These are phyloP conservation scores for Varecia variegata DNA, from an alignment of 2,797 vertebrate genomes.

Conservation along the genomic window DNA sequence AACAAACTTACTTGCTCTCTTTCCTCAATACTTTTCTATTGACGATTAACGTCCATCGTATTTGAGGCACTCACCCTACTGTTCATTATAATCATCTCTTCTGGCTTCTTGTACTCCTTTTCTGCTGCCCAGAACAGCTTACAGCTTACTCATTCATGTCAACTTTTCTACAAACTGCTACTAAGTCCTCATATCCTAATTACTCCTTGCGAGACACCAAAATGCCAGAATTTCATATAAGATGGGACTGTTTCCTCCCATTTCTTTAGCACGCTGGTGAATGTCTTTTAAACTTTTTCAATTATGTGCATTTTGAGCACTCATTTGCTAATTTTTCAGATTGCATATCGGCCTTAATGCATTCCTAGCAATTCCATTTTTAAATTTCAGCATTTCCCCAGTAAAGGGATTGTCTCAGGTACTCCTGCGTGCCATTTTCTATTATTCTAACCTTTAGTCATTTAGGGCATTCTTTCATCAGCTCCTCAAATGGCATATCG, in stretches of 20 bases:
- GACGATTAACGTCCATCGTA: not conserved
- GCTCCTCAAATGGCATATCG: not conserved
- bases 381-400: not conserved
- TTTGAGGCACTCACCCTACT: not conserved
- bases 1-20: not conserved
- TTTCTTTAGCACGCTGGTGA: not conserved
- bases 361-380: not conserved
- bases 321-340: slow-evolving; percentile 38
- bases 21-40: not conserved
- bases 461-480: not conserved
- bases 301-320: not conserved
- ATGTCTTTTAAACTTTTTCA: not conserved
- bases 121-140: not conserved
- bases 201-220: not conserved
- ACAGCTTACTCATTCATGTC: not conserved
- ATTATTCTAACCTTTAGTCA: not conserved
- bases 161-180: not conserved
- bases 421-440: not conserved
- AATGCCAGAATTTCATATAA: slow-evolving; percentile 3
- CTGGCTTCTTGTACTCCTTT: not conserved
- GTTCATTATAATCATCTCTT: not conserved
- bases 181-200: not conserved
- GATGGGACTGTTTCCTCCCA: not conserved
- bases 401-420: not conserved
- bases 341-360: not conserved